Percentiles rank a stretch among this genome's conserved stretches.
These are phyloP conservation scores for Chrysolina haemoptera DNA, from an alignment of 2,888 invertebrate genomes.

Conservation along the genomic window DNA sequence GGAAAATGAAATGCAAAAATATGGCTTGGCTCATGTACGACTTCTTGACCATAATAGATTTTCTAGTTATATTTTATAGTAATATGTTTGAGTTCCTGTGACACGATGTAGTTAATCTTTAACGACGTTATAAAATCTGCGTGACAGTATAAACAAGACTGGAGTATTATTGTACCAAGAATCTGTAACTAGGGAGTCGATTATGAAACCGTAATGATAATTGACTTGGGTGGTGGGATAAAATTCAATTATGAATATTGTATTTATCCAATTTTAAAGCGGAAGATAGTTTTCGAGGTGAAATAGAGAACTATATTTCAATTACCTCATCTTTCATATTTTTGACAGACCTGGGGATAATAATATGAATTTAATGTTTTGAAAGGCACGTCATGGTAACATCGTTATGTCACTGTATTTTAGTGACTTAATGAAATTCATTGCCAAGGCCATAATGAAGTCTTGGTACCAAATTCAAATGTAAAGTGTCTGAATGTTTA, in stretches of 20 bases:
- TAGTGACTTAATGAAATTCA: no score
- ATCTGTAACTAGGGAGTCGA: conserved; percentile 2
- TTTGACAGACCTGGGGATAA: no score
- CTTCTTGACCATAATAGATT: background rate
- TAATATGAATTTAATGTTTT: no score
- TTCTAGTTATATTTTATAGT: background rate
- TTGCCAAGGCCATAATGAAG: no score
- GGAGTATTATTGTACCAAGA: background rate
- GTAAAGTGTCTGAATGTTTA: no score
- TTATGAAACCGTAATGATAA: background rate
- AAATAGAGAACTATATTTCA: background rate
- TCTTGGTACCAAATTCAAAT: no score
- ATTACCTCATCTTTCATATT: no score
- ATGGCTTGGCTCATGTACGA: background rate
- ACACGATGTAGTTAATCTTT: conserved; percentile 14
- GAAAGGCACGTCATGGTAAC: no score
- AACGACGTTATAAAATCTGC: conserved; percentile 8
- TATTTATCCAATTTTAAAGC: no score
- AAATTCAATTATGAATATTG: background rate
- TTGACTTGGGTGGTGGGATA: background rate
- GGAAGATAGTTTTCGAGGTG: no score
- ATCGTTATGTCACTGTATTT: no score
- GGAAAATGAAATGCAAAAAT: background rate
- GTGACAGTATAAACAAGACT: background rate
- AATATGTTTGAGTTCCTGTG: background rate